phyloP scores from a whole-genome alignment of 2,888 invertebrate species.

The Rhingia rostrata region DNA sequence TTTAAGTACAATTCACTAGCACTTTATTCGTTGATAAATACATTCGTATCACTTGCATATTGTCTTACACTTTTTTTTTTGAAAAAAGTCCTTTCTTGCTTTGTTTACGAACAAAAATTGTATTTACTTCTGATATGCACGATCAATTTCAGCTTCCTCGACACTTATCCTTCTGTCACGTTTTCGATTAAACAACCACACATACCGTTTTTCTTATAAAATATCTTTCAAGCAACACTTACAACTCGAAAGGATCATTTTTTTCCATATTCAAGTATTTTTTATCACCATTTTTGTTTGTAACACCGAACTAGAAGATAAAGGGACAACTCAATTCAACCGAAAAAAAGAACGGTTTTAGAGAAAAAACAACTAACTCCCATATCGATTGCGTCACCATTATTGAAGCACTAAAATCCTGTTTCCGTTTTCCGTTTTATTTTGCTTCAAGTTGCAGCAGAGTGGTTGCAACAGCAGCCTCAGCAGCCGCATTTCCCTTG shows the following conservation, averaged over 20 bases:
- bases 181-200: background rate
- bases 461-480: slow-evolving; percentile 61
- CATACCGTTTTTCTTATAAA: slow-evolving; percentile 2
- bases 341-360: slow-evolving; percentile 29
- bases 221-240: background rate
- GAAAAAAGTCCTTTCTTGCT: slow-evolving; percentile 17
- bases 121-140: slow-evolving; percentile 6
- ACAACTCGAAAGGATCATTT: slow-evolving; percentile 25
- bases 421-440: slow-evolving; percentile 73
- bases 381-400: slow-evolving; percentile 73
- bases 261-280: background rate
- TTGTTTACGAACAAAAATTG: slow-evolving; percentile 4
- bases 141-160: slow-evolving; percentile 5
- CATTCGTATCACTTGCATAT: slow-evolving; percentile 57
- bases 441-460: slow-evolving; percentile 68
- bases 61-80: slow-evolving; percentile 17
- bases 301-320: slow-evolving; percentile 25
- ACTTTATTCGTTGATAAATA: slow-evolving; percentile 40
- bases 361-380: slow-evolving; percentile 56
- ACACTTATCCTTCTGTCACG: background rate
- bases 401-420: slow-evolving; percentile 73
- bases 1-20: slow-evolving; percentile 53
- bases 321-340: slow-evolving; percentile 28
- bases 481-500: slow-evolving; percentile 64
- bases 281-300: slow-evolving; percentile 21